Conservation (phyloP, 2,797 vertebrate species). For the Acipenser ruthenus region DNA sequence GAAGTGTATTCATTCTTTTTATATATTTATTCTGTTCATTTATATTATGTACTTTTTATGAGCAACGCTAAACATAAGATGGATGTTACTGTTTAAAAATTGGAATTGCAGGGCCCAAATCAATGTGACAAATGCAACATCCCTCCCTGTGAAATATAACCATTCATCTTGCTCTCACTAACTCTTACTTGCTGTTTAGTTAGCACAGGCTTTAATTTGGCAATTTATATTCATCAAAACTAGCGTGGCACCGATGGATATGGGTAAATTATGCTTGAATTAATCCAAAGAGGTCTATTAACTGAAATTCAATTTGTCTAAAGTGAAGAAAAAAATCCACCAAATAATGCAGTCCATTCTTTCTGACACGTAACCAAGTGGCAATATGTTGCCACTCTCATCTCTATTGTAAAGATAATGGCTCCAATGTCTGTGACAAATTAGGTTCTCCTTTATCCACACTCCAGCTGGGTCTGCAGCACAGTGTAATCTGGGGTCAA, state of each 20-base stretch:
- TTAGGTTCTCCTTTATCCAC: not conserved
- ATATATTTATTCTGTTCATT: too few species aligned
- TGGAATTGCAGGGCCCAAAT: slow-evolving; percentile 9
- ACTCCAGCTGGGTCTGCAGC: not conserved
- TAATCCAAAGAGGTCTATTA: slow-evolving; percentile 20
- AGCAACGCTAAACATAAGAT: too few species aligned
- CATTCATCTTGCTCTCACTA: slow-evolving; percentile 26
- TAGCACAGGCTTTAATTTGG: slow-evolving; percentile 16
- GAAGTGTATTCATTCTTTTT: too few species aligned
- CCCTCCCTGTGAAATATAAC: slow-evolving; percentile 14
- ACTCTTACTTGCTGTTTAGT: slow-evolving; percentile 22
- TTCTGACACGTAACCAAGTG: slow-evolving; percentile 22
- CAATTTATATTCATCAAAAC: slow-evolving; percentile 32
- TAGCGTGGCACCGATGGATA: slow-evolving; percentile 11
- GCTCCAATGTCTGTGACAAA: slow-evolving; percentile 16
- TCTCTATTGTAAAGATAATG: slow-evolving; percentile 21
- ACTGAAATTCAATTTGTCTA: slow-evolving; percentile 26
- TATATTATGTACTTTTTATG: too few species aligned
- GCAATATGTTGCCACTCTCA: slow-evolving; percentile 19
- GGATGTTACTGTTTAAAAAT: too few species aligned
- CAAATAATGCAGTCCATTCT: slow-evolving; percentile 20
- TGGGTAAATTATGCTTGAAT: slow-evolving; percentile 20
- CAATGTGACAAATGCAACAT: slow-evolving; percentile 25
- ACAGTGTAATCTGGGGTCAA: too few species aligned
- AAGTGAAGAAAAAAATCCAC: slow-evolving; percentile 23